phyloP scores from a whole-genome alignment of 2,113 vertebrate genomes.

The Rhynchomys soricoides region DNA sequence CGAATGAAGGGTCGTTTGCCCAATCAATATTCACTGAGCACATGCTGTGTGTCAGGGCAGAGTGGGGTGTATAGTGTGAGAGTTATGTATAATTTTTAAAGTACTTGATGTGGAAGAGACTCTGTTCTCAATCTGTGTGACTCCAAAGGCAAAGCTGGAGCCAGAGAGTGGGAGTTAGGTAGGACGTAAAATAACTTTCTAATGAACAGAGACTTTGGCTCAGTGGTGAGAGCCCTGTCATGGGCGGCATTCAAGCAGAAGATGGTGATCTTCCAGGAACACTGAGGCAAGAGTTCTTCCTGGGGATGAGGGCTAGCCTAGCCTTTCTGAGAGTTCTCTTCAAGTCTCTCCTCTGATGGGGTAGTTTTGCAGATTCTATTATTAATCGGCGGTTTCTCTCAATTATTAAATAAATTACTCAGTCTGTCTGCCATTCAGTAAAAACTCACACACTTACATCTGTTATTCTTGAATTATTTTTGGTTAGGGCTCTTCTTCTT shows the following conservation, averaged over 20 bases:
- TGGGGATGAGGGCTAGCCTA: neutral
- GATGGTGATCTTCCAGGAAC: neutral
- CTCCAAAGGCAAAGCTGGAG: slow-evolving; percentile 41
- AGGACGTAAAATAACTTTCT: slow-evolving; percentile 46
- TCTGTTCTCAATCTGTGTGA: neutral
- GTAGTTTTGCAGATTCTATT: slow-evolving; percentile 71
- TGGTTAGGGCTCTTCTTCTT: slow-evolving; percentile 53
- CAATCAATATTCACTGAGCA: slow-evolving; percentile 10
- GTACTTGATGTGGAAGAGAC: neutral
- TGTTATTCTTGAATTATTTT: slow-evolving; percentile 80
- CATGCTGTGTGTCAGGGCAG: neutral
- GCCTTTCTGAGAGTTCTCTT: neutral
- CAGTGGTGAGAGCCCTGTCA: slow-evolving; percentile 36
- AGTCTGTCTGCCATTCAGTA: slow-evolving; percentile 71
- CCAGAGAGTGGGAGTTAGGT: slow-evolving; percentile 19
- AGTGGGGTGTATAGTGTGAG: neutral
- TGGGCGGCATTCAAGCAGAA: slow-evolving; percentile 35
- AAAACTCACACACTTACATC: slow-evolving; percentile 73
- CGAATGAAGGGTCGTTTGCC: slow-evolving; percentile 17
- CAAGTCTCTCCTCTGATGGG: slow-evolving; percentile 23
- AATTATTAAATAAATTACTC: slow-evolving; percentile 78
- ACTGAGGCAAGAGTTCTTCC: neutral
- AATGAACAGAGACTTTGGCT: neutral
- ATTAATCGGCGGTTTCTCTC: slow-evolving; percentile 67
- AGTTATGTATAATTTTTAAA: slow-evolving; percentile 63